Percentiles rank a stretch among this genome's conserved stretches.
These are phyloP conservation scores for Drosophila parvula DNA, from an alignment of 1,140 invertebrate species.

Conservation along the genomic window DNA sequence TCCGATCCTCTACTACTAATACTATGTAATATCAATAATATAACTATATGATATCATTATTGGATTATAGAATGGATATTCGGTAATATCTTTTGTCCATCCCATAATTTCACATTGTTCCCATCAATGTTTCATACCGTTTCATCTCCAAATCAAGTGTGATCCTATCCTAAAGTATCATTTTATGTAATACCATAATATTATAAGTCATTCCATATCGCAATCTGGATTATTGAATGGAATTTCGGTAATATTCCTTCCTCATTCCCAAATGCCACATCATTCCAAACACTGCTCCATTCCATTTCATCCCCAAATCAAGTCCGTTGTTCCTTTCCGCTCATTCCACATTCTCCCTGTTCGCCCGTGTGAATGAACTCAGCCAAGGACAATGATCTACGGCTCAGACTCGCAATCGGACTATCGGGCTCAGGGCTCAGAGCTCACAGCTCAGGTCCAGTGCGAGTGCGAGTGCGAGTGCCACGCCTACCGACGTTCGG, in stretches of 20 bases:
- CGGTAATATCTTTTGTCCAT: background rate
- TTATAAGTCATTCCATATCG: background rate
- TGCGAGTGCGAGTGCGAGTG: conserved; percentile 19
- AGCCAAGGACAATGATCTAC: conserved; percentile 82
- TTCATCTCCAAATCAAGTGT: background rate
- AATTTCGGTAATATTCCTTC: background rate
- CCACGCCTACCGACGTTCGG: conserved; percentile 40
- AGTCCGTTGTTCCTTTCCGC: background rate
- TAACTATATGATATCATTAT: no score
- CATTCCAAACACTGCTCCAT: background rate
- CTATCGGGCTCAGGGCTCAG: conserved; percentile 9
- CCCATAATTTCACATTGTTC: no score
- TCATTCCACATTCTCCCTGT: background rate
- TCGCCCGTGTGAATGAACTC: conserved; percentile 74
- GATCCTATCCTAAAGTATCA: background rate
- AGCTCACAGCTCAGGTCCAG: conserved; percentile 22
- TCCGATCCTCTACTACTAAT: no score
- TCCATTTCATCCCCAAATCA: conserved; percentile 9
- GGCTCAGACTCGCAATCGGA: conserved; percentile 35
- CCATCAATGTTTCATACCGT: background rate
- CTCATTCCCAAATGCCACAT: background rate
- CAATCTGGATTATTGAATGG: background rate
- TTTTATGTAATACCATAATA: no score
- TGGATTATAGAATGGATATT: no score
- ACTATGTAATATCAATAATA: no score